Evolutionary conservation across 2,113 vertebrate species (phyloP).

Genomic region (Microcebus ravelobensis): DNA sequence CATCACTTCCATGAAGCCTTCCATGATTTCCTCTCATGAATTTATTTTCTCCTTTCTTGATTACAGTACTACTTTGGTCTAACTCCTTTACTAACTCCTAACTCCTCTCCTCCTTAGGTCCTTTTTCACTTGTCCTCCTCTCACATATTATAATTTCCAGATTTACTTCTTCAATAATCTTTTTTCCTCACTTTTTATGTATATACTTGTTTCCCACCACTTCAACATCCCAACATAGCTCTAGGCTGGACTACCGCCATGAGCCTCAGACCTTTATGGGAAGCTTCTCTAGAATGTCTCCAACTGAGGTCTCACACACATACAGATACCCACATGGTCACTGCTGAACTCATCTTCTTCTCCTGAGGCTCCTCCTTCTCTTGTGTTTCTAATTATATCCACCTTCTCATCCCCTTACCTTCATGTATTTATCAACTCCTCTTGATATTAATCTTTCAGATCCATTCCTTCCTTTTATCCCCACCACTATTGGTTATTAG

Average conservation of each 20-base stretch:
- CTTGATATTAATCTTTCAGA: neutral
- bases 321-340: neutral
- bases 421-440: neutral
- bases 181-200: neutral
- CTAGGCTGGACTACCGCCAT: neutral
- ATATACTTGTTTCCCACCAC: neutral
- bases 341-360: neutral
- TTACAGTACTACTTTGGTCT: neutral
- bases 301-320: too few species aligned
- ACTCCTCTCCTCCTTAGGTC: neutral
- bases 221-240: neutral
- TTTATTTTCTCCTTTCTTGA: neutral
- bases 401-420: neutral
- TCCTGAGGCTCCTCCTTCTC: neutral
- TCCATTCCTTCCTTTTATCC: neutral
- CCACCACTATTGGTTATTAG: neutral
- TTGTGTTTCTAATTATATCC: neutral
- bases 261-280: neutral
- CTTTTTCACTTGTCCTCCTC: neutral
- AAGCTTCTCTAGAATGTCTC: neutral
- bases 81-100: neutral
- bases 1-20: neutral
- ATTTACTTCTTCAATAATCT: neutral
- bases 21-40: neutral
- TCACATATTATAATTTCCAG: neutral